These are phyloP conservation scores for Misgurnus anguillicaudatus DNA, from an alignment of 2,113 vertebrate genomes.

Conservation along the genomic window DNA sequence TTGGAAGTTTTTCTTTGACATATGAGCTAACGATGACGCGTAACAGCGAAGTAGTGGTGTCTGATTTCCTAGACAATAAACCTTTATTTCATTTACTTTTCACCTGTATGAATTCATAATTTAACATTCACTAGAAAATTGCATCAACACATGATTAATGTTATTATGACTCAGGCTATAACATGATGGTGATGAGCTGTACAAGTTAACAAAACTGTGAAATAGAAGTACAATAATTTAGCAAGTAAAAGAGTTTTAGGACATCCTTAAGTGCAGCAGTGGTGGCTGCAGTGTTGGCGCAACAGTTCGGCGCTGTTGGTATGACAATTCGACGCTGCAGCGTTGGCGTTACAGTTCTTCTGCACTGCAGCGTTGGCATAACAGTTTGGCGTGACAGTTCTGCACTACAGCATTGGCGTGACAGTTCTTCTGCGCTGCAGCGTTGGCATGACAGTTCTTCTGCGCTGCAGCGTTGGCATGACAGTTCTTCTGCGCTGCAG, in stretches of 20 bases:
- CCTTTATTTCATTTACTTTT: not conserved
- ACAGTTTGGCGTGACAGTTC: not conserved
- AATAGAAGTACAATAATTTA: too few species aligned
- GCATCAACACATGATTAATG: not conserved
- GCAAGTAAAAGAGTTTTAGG: too few species aligned
- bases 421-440: not conserved
- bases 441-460: not conserved
- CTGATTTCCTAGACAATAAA: not conserved
- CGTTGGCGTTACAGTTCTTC: not conserved
- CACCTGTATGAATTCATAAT: not conserved
- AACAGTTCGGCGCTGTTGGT: not conserved
- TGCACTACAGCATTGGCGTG: not conserved
- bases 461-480: not conserved
- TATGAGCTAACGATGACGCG: too few species aligned
- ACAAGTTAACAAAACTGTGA: not conserved
- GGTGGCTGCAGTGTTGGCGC: not conserved
- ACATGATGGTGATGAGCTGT: not conserved
- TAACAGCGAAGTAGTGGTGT: too few species aligned
- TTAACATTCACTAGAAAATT: not conserved
- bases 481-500: not conserved
- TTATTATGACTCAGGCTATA: not conserved
- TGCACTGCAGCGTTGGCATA: not conserved
- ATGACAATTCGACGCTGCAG: not conserved
- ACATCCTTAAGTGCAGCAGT: too few species aligned
- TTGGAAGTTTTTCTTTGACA: too few species aligned